phyloP scores from a whole-genome alignment of 2,888 invertebrate genomes.

The Drosophila neutralis region DNA sequence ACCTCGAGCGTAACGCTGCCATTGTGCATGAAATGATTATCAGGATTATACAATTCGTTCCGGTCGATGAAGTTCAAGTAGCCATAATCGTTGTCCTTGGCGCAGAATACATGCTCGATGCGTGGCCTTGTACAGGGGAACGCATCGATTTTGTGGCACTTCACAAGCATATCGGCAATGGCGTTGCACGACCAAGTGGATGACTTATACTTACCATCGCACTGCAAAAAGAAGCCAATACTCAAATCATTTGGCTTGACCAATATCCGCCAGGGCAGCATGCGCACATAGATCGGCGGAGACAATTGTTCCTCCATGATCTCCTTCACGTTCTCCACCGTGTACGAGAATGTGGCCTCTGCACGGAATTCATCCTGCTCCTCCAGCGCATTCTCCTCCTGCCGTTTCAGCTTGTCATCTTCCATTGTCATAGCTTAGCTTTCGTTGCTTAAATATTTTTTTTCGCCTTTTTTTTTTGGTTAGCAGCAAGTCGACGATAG shows the following conservation, averaged over 20 bases:
- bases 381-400: not conserved
- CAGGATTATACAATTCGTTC: constrained; percentile 95
- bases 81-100: constrained; percentile 94
- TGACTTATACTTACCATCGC: constrained; percentile 97
- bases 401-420: constrained; percentile 67
- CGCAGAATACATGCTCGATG: constrained; percentile 98
- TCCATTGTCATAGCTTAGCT: constrained; percentile 49
- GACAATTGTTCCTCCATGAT: constrained; percentile 93
- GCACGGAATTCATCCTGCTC: constrained; percentile 83
- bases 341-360: constrained; percentile 95
- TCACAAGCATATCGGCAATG: constrained; percentile 94
- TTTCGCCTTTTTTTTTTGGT: not conserved
- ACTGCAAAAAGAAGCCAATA: constrained; percentile 95
- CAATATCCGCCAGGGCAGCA: constrained; percentile 99
- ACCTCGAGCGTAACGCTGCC: constrained; percentile 92
- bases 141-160: constrained; percentile 94
- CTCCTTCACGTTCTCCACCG: constrained; percentile 94
- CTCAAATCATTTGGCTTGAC: constrained; percentile 91
- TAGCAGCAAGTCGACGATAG: not conserved
- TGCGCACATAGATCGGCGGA: constrained; percentile 96
- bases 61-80: constrained; percentile 98
- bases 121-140: constrained; percentile 92
- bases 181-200: constrained; percentile 99
- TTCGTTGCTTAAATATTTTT: not conserved
- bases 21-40: constrained; percentile 96